Conservation (phyloP, 2,113 vertebrate genomes). For the Eira barbara region DNA sequence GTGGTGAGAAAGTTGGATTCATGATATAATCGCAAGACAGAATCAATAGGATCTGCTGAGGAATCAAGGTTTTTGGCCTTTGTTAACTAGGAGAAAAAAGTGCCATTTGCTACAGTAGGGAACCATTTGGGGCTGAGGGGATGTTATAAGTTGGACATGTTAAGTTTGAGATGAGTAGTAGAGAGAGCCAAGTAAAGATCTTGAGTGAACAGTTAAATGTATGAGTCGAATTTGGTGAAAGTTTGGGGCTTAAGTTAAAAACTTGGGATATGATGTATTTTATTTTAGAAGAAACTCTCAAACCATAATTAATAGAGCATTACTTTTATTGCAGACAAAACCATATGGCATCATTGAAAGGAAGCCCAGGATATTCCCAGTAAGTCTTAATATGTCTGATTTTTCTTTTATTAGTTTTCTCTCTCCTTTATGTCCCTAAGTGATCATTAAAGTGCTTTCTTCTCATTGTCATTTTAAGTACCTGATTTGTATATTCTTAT, state of each 20-base stretch:
- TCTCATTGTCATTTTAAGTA: constrained; percentile 12
- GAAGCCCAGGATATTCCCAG: constrained; percentile 89
- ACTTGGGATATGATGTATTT: background rate
- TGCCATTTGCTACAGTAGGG: background rate
- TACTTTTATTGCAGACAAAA: constrained; percentile 79
- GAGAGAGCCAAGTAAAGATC: constrained; percentile 18
- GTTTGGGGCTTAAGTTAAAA: constrained; percentile 30
- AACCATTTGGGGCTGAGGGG: background rate
- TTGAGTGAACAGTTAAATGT: constrained; percentile 5
- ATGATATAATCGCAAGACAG: background rate
- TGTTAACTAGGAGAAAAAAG: background rate
- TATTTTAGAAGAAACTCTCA: constrained; percentile 56
- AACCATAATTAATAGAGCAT: constrained; percentile 58
- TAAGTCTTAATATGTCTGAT: constrained; percentile 82
- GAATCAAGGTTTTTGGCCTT: background rate
- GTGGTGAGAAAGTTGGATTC: background rate
- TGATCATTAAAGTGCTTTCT: constrained; percentile 46
- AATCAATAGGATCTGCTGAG: background rate
- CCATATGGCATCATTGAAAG: constrained; percentile 84
- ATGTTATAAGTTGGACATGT: background rate
- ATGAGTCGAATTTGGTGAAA: background rate
- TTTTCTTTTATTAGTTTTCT: constrained; percentile 22
- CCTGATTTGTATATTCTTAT: background rate
- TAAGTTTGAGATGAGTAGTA: constrained; percentile 7
- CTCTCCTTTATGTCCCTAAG: background rate